Evolutionary conservation across 37 sponge, comb jelly and placozoan genomes (phyloP).

Genomic region (Cliona cf. orientalis): DNA sequence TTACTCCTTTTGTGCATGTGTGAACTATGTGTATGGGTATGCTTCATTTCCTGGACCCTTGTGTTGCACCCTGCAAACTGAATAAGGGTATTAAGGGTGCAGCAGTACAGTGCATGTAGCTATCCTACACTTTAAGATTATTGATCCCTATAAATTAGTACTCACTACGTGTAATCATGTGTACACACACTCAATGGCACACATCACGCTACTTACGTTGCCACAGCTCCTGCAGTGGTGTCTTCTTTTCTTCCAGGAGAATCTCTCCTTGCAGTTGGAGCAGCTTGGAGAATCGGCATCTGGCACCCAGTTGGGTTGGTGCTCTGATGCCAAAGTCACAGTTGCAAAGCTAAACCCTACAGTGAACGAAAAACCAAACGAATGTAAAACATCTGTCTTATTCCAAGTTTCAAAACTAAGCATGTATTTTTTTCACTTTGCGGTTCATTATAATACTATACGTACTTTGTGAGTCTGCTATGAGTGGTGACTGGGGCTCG

Average conservation of each 20-base stretch:
- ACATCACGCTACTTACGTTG: constrained; percentile 61
- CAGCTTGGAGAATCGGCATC: constrained; percentile 44
- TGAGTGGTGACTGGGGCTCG: constrained; percentile 33
- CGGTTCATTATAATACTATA: not conserved
- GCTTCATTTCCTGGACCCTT: no score
- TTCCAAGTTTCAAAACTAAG: not conserved
- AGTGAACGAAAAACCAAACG: not conserved
- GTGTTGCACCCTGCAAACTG: no score
- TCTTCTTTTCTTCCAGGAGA: constrained; percentile 66
- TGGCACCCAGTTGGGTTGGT: constrained; percentile 52
- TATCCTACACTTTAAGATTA: no score
- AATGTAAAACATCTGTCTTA: not conserved
- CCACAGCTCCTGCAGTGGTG: constrained; percentile 88
- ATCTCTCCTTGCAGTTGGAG: constrained; percentile 45
- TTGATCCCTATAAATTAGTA: no score
- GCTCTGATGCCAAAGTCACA: not conserved
- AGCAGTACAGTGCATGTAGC: no score
- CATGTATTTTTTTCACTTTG: not conserved
- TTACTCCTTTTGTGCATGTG: no score
- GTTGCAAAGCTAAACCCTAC: constrained; percentile 10
- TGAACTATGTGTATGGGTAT: no score
- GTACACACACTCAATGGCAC: no score
- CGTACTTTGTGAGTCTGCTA: constrained; percentile 27
- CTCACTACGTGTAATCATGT: no score
- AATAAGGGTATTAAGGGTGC: no score